A percentile compares a stretch with the other conserved stretches of the same genome.
Conservation (phyloP, 2,888 invertebrate species). For the Spodoptera picta region DNA sequence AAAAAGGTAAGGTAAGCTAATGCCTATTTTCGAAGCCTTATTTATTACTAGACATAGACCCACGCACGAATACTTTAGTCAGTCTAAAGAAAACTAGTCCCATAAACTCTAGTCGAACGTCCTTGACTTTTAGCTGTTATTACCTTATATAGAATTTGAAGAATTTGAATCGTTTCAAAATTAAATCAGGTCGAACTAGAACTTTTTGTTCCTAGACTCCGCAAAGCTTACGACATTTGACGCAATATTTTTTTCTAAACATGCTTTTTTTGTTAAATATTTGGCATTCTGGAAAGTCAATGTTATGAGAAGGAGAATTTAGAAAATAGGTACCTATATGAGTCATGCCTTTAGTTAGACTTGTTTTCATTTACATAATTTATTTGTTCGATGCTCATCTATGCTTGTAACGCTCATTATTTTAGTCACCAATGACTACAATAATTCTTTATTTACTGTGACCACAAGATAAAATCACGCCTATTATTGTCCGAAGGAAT, state of each 20-base stretch:
- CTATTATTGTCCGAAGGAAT: no score
- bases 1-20: slow-evolving; percentile 18
- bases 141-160: slow-evolving; percentile 2
- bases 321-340: slow-evolving; percentile 1
- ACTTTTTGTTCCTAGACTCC: background rate
- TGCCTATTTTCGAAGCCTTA: slow-evolving; percentile 11
- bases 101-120: slow-evolving; percentile 15
- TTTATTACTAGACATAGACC: slow-evolving; percentile 19
- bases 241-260: slow-evolving; percentile 9
- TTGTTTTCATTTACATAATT: no score
- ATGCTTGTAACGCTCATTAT: no score
- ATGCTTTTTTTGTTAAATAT: background rate
- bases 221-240: background rate
- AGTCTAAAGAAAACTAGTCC: slow-evolving; percentile 32
- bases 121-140: slow-evolving; percentile 37
- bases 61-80: slow-evolving; percentile 28
- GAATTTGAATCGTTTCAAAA: slow-evolving; percentile 16
- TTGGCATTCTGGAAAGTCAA: slow-evolving; percentile 17
- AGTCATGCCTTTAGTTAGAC: background rate
- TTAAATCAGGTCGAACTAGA: slow-evolving; percentile 15
- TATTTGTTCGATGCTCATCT: no score
- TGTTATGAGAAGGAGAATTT: slow-evolving; percentile 6
- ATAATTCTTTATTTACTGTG: no score
- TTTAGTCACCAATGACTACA: no score
- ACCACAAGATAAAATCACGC: no score